Percentiles rank a stretch among this genome's conserved stretches.
phyloP scores from a whole-genome alignment of 2,113 vertebrate species.

The Platysternon megacephalum region DNA sequence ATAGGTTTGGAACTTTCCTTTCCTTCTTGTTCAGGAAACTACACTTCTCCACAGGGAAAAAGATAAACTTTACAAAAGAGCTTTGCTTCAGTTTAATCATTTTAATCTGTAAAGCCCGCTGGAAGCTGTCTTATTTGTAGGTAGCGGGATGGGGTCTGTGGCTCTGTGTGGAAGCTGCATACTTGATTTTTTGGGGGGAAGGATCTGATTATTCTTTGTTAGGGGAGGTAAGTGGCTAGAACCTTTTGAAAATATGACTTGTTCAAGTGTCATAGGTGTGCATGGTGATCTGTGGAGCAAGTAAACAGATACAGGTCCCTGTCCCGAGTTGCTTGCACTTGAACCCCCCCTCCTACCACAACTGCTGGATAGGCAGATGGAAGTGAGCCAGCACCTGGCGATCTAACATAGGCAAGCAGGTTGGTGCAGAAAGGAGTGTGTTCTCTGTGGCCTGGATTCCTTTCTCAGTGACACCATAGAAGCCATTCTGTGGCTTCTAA shows the following conservation, averaged over 20 bases:
- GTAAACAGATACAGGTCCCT: neutral
- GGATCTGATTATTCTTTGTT: conserved; percentile 11
- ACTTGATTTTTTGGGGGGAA: conserved; percentile 21
- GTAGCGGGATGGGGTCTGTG: neutral
- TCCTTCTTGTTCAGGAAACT: conserved; percentile 7
- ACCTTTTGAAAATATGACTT: conserved; percentile 25
- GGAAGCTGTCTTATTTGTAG: neutral
- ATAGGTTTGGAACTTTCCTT: conserved; percentile 30
- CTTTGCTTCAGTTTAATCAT: neutral
- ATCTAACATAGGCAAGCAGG: neutral
- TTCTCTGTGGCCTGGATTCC: neutral
- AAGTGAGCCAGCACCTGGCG: neutral
- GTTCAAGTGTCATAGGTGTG: conserved; percentile 1
- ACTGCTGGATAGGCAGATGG: neutral
- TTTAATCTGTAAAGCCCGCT: neutral
- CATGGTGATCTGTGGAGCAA: neutral
- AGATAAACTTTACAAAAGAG: neutral
- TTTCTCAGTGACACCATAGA: neutral
- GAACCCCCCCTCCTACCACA: neutral
- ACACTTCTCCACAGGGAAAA: neutral
- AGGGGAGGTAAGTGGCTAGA: neutral
- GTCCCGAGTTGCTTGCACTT: conserved; percentile 5
- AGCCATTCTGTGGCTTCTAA: neutral
- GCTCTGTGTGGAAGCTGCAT: neutral
- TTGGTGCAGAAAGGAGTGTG: neutral